A percentile compares a stretch with the other conserved stretches of the same genome.
Conservation (phyloP, 2,797 vertebrate species). For the Alcedo quadribrachys region DNA sequence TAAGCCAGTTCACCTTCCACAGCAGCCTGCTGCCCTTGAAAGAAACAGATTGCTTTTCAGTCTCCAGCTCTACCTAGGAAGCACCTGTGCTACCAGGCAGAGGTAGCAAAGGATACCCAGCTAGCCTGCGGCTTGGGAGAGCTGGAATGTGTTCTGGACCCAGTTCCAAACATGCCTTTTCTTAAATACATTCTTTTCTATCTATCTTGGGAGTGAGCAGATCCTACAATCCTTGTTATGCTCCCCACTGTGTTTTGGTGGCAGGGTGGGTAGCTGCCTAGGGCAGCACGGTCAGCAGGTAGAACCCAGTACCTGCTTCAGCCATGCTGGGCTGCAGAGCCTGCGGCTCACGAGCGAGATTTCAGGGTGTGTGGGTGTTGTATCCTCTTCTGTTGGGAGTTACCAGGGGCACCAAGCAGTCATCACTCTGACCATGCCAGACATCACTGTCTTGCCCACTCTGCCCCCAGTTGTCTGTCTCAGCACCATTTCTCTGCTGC, state of each 20-base stretch:
- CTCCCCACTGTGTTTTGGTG: fast-evolving
- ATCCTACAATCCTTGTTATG: neutral
- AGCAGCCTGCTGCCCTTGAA: neutral
- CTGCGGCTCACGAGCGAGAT: neutral
- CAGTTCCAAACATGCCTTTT: neutral
- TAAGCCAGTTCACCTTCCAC: neutral
- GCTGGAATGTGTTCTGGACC: neutral
- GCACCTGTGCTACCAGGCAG: neutral
- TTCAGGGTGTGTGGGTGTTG: neutral
- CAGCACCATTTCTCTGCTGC: neutral
- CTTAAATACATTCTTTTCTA: neutral
- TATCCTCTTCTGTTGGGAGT: neutral
- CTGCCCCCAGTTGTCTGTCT: neutral
- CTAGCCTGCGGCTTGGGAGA: neutral
- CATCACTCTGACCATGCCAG: neutral
- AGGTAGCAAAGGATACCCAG: neutral
- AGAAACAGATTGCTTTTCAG: neutral
- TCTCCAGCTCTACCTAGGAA: neutral
- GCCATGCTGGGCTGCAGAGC: neutral
- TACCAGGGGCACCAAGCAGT: neutral
- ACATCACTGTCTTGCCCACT: neutral
- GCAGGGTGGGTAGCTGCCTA: neutral
- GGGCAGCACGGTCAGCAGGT: neutral
- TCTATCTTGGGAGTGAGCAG: neutral
- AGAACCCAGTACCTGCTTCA: neutral